Base-by-base conservation (phyloP, 2,113 vertebrate species). In the Piaya cayana region DNA sequence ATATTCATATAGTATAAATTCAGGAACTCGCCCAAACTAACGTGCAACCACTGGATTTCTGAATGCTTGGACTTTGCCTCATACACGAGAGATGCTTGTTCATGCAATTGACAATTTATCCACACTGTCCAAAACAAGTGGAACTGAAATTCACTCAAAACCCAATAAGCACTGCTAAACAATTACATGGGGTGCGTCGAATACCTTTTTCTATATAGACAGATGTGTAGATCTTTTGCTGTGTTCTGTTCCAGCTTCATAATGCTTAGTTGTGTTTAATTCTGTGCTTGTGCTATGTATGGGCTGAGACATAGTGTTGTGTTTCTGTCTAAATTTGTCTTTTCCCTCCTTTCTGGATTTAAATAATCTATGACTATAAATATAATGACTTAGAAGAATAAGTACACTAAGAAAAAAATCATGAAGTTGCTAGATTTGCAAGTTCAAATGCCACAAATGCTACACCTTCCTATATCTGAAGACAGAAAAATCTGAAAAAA, bases 71-170 rank as follows among this genome's bases (percentile, higher is more conserved):
- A 56, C 15, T 79, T 79, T 50, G 22, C 23, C 30, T 63, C 30
- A 45, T 37, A 30, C 4, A 20, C 1, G 14, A 85, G 65, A 82
- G 17, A 14, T 58, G 6, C 20, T 70, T 71, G 13, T 8, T 75
- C 43, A 27, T 14, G 27, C 5, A 75, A 55, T 9, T 0, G 0
- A 10, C 12, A 55, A 18, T 82, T 94, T 52, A 74, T 53, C 15
- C 14, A 59, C 11, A 58, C 7, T 47, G 21, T 19, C 30, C 3
- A 1, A 58, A 80, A 86, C 16, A 15, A 68, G 1, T 3, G 8
- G 4, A 4, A 13, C 50, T 78, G n/a, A 81, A 89, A 89, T 45
- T 39, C 36, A 68, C 15, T 77, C 36, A 74, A 90, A 89, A n/a
- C n/a, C 43, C 27, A 70, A 30, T 32, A 89, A 65, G 12, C 18